Conservation (phyloP, 2,888 invertebrate genomes). For the Xanthorhoe spadicearia region DNA sequence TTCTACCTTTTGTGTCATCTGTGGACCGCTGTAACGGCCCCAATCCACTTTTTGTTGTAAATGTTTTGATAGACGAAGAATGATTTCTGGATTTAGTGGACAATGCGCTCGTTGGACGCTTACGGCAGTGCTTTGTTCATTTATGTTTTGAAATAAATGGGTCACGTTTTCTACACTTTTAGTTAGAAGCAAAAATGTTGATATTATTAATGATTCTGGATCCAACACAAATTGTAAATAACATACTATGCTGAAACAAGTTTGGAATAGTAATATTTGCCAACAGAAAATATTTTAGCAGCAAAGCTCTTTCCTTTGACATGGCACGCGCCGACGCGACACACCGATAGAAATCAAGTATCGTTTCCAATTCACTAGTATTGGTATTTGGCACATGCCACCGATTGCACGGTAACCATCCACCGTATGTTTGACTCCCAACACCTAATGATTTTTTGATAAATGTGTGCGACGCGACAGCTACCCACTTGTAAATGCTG, state of each 20-base stretch:
- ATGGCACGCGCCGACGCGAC: conserved; percentile 20
- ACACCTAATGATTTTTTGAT: conserved; percentile 57
- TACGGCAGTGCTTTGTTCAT: conserved; percentile 1
- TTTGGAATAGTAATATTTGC: conserved; percentile 18
- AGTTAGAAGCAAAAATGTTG: neutral
- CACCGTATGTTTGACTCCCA: conserved; percentile 35
- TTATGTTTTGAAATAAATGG: neutral
- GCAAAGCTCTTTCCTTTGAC: conserved; percentile 24
- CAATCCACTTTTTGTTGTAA: conserved; percentile 38
- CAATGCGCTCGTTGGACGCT: conserved; percentile 2
- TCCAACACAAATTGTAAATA: neutral
- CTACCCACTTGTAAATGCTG: conserved; percentile 55
- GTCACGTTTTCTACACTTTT: neutral
- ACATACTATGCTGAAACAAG: neutral
- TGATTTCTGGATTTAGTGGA: conserved; percentile 11
- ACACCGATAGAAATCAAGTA: conserved; percentile 19
- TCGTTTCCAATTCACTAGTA: conserved; percentile 29
- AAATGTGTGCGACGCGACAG: conserved; percentile 47
- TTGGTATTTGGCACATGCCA: conserved; percentile 15
- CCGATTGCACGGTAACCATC: conserved; percentile 32
- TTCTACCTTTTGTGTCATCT: conserved; percentile 42
- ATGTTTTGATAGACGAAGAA: conserved; percentile 39
- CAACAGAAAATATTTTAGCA: conserved; percentile 28
- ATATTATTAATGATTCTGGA: neutral
- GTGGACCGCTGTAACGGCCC: conserved; percentile 31